Conservation (phyloP, 1,140 invertebrate species). For the Uloborus diversus region DNA sequence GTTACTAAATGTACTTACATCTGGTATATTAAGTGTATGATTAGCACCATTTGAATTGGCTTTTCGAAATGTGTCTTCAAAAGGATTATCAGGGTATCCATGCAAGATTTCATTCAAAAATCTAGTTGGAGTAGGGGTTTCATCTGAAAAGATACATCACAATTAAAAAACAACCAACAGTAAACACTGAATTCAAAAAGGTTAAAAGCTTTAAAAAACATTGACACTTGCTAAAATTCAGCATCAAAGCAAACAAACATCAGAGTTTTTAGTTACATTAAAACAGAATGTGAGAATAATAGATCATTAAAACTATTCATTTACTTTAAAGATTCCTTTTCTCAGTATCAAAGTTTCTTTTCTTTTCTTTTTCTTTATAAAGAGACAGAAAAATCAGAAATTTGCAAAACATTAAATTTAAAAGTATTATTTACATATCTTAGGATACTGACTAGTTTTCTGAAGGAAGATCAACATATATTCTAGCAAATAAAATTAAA, state of each 20-base stretch:
- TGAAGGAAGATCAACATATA: not conserved
- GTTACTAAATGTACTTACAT: slow-evolving; percentile 21
- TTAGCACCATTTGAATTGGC: slow-evolving; percentile 63
- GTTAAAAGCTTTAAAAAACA: not conserved
- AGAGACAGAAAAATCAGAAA: too few species aligned
- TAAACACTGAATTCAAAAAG: not conserved
- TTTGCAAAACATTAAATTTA: too few species aligned
- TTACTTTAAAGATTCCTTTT: not conserved
- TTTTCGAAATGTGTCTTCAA: slow-evolving; percentile 85
- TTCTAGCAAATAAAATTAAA: not conserved
- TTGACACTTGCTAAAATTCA: not conserved
- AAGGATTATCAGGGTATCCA: slow-evolving; percentile 83
- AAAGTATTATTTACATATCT: not conserved
- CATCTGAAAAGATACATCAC: slow-evolving; percentile 72
- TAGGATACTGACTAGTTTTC: not conserved
- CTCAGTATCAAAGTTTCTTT: too few species aligned
- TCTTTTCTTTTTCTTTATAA: too few species aligned
- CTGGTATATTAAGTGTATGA: slow-evolving; percentile 5
- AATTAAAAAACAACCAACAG: not conserved
- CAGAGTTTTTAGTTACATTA: not conserved
- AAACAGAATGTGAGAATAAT: not conserved
- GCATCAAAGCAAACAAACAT: not conserved
- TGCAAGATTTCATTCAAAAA: slow-evolving; percentile 88
- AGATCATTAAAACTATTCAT: not conserved
- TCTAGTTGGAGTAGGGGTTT: slow-evolving; percentile 87